Conservation (phyloP, 2,797 vertebrate species). For the Corythornis leucogaster region DNA sequence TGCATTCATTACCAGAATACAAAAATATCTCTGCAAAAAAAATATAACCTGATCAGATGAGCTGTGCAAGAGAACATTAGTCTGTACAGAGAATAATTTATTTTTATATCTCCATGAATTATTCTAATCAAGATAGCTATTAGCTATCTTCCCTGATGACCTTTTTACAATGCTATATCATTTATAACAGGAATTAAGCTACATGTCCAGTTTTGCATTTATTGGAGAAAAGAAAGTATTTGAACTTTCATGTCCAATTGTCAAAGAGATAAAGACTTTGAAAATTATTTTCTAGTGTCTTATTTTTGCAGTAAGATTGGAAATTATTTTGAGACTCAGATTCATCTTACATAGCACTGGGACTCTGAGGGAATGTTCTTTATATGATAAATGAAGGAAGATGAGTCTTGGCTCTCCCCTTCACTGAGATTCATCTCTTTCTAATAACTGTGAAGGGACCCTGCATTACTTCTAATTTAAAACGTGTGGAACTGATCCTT, state of each 20-base stretch:
- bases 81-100: not conserved
- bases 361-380: not conserved
- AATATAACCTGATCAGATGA: not conserved
- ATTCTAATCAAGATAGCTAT: not conserved
- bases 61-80: not conserved
- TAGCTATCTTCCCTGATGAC: not conserved
- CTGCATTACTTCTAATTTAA: not conserved
- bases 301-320: not conserved
- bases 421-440: not conserved
- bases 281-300: not conserved
- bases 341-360: not conserved
- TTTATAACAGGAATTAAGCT: not conserved
- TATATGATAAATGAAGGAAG: not conserved
- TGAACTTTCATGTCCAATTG: not conserved
- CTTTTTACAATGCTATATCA: not conserved
- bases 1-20: not conserved
- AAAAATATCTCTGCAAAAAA: not conserved
- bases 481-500: not conserved
- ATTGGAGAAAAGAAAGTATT: not conserved
- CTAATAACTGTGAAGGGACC: not conserved
- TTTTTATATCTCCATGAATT: not conserved
- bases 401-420: rapidly evolving
- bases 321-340: not conserved
- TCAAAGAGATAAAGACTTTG: not conserved
- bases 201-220: not conserved